Base-by-base conservation (phyloP, 2,113 vertebrate species). In the Microtus oregoni region DNA sequence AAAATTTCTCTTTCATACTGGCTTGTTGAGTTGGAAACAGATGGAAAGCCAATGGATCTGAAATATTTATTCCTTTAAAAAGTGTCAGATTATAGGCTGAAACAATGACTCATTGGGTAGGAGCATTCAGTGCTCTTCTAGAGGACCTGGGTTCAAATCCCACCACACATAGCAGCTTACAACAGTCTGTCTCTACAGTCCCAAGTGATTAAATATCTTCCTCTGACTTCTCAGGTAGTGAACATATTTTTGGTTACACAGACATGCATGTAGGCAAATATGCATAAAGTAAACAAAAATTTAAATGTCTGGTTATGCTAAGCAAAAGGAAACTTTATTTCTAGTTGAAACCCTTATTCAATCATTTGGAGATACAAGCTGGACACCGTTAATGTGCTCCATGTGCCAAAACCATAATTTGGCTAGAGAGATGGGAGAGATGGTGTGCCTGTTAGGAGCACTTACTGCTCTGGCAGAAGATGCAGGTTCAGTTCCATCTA, bases 1-100 rank as follows among this genome's bases (percentile, higher is more conserved):
- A 87, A 86, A 1, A n/a, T 93, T 32, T 90, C 38, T 65, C 38
- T 65, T 65, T 78, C 28, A 50, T 35, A 77, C 38, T 50, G 19
- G 88, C 24, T 8, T 47, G n/a, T 87, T 92, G 35, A 35, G 11
- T 93, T 95, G n/a, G 86, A 92, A 94, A 63, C 44, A 95, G 22
- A 94, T 77, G 76, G 93, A 73, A 94, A 65, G 47, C n/a, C 15
- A 67, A 78, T 47, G 79, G 20, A 70, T 47, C 41, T 89, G 83
- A 89, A 58, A 77, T 70, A 35, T 28, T 41, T 79, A 35, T 32
- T 30, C 52, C 65, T 90, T 87, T 91, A 72, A 76, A 77, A 61
- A 47, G 26, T 30, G 61, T 86, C 38, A 86, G 22, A 30, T 73
- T 55, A 17, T 55, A 35, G n/a, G 20, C n/a, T 83, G n/a, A 41